A percentile compares a stretch with the other conserved stretches of the same genome.
These are phyloP conservation scores for Troides helena DNA, from an alignment of 2,888 invertebrate genomes.

Conservation along the genomic window DNA sequence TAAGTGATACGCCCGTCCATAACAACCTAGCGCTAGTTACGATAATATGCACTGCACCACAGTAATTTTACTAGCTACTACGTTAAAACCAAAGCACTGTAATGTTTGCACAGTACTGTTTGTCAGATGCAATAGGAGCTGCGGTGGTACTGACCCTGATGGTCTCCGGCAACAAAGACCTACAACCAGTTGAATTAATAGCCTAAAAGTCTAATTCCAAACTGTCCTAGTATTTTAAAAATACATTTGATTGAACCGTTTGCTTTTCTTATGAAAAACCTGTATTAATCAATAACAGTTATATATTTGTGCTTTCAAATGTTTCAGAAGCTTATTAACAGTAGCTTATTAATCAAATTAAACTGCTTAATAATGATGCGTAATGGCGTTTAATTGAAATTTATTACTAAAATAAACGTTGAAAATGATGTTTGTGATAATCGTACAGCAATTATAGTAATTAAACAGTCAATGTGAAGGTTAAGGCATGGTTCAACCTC, in stretches of 20 bases:
- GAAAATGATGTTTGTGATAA: conserved; percentile 18
- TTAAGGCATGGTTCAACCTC: conserved; percentile 31
- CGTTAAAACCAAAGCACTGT: too few relatives aligned
- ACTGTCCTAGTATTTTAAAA: background rate
- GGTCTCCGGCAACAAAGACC: too few relatives aligned
- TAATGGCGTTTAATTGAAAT: conserved; percentile 23
- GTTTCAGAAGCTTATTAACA: background rate
- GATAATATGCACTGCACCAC: too few relatives aligned
- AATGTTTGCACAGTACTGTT: too few relatives aligned
- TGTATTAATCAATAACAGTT: background rate
- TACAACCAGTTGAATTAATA: too few relatives aligned
- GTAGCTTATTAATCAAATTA: conserved; percentile 5
- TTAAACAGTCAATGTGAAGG: conserved; percentile 41
- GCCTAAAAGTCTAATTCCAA: background rate
- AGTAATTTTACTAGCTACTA: too few relatives aligned
- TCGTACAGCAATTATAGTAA: conserved; percentile 31
- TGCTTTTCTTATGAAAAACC: background rate
- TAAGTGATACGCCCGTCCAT: too few relatives aligned
- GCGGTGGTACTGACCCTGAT: too few relatives aligned
- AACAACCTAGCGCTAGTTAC: too few relatives aligned
- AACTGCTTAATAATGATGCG: conserved; percentile 9
- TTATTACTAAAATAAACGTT: conserved; percentile 25
- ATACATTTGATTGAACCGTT: background rate
- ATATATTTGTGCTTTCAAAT: background rate
- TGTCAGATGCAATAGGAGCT: too few relatives aligned